A percentile compares a stretch with the other conserved stretches of the same genome.
Conservation (phyloP, 1,140 invertebrate genomes). For the Coptotermes formosanus region DNA sequence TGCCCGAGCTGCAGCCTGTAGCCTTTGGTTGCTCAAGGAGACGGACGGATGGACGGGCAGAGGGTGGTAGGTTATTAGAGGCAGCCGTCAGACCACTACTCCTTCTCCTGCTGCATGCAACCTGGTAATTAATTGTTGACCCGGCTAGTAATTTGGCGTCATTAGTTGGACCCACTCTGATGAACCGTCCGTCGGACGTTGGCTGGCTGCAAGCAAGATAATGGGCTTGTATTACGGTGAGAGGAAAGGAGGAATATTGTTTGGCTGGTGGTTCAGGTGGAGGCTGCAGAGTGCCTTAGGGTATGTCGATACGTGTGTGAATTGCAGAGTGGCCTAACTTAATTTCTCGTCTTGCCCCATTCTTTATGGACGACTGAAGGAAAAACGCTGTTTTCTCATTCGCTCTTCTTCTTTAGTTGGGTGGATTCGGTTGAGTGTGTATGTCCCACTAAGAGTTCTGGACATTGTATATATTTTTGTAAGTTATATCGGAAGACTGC, state of each 20-base stretch:
- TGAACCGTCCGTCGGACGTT: not conserved
- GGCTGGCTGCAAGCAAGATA: not conserved
- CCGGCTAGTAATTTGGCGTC: conserved; percentile 26
- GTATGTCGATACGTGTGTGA: not conserved
- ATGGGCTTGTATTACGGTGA: conserved; percentile 5
- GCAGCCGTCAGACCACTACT: conserved; percentile 7
- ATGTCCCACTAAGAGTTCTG: no score
- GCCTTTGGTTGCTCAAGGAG: not conserved
- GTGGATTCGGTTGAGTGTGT: no score
- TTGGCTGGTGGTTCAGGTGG: not conserved
- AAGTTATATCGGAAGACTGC: no score
- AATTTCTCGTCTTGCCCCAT: not conserved
- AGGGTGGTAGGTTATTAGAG: not conserved
- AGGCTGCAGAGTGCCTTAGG: not conserved
- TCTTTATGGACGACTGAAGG: not conserved
- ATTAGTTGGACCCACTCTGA: conserved; percentile 25
- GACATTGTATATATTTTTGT: no score
- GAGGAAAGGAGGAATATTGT: not conserved
- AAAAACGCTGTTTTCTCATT: not conserved
- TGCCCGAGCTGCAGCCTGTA: not conserved
- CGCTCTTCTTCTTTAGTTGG: not conserved
- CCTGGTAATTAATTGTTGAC: conserved; percentile 29
- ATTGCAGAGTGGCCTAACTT: not conserved
- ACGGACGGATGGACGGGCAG: not conserved
- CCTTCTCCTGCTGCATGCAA: conserved; percentile 20